These are phyloP conservation scores for Nesospiza acunhae DNA, from an alignment of 2,113 vertebrate species.

Conservation along the genomic window DNA sequence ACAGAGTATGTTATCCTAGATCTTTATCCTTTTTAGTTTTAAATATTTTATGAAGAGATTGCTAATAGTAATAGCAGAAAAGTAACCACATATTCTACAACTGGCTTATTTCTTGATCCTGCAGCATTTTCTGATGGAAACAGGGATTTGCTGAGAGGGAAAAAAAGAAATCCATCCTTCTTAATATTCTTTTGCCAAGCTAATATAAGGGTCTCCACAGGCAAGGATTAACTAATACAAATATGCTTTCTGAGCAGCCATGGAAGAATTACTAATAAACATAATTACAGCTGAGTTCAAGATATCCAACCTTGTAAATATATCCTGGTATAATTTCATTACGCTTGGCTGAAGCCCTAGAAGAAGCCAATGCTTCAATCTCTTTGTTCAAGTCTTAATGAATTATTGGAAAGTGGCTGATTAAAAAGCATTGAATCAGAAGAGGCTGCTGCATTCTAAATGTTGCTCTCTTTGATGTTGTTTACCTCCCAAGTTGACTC, in stretches of 20 bases:
- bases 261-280: slow-evolving; percentile 46
- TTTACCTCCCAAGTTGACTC: slow-evolving; percentile 17
- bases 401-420: slow-evolving; percentile 38
- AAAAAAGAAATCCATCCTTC: slow-evolving; percentile 18
- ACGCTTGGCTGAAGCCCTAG: neutral
- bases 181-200: slow-evolving; percentile 48
- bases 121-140: neutral
- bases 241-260: slow-evolving; percentile 44
- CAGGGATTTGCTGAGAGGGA: neutral
- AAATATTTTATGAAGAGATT: neutral
- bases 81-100: fast-evolving
- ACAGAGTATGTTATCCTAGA: neutral
- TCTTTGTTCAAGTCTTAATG: slow-evolving; percentile 47
- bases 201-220: slow-evolving; percentile 42
- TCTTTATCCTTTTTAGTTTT: neutral
- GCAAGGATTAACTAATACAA: slow-evolving; percentile 61
- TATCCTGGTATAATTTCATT: slow-evolving; percentile 53
- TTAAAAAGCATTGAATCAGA: slow-evolving; percentile 30
- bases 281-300: slow-evolving; percentile 30
- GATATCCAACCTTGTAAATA: slow-evolving; percentile 41
- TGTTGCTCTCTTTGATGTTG: slow-evolving; percentile 25
- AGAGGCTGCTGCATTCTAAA: neutral
- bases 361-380: slow-evolving; percentile 19
- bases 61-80: neutral
- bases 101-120: neutral